These are phyloP conservation scores for Uria lomvia DNA, from an alignment of 2,113 vertebrate genomes.

Conservation along the genomic window DNA sequence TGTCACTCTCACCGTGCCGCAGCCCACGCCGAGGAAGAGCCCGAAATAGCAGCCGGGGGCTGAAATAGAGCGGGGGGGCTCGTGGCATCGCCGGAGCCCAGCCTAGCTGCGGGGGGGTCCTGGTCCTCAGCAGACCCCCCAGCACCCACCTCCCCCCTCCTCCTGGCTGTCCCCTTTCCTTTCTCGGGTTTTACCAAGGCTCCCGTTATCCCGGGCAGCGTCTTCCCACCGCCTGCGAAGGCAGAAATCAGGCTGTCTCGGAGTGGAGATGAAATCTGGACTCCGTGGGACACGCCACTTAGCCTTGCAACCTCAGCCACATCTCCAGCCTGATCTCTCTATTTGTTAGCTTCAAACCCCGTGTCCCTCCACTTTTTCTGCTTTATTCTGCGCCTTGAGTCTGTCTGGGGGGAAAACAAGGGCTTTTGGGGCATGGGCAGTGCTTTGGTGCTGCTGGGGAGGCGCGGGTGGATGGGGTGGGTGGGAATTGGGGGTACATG, in stretches of 20 bases:
- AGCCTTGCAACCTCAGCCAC: neutral
- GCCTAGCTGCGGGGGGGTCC: neutral
- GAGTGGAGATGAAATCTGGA: neutral
- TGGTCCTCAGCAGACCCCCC: neutral
- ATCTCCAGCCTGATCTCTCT: neutral
- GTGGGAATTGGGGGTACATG: rapidly evolving
- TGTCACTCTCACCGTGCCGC: neutral
- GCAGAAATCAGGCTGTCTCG: neutral
- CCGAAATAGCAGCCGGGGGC: neutral
- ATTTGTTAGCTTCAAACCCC: neutral
- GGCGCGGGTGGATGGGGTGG: rapidly evolving
- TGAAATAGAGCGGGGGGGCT: neutral
- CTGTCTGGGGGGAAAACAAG: neutral
- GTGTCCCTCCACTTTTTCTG: rapidly evolving
- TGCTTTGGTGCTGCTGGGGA: neutral
- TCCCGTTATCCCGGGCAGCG: neutral
- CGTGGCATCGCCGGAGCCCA: rapidly evolving
- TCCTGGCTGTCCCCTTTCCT: neutral
- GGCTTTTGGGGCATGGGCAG: rapidly evolving
- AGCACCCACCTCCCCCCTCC: rapidly evolving
- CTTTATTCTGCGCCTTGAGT: neutral
- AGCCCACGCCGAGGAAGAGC: neutral
- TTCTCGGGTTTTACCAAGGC: neutral
- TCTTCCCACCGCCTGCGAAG: neutral
- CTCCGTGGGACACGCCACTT: neutral